A percentile compares a stretch with the other conserved stretches of the same genome.
Conservation (phyloP, 2,888 invertebrate species). For the Dynastes hyllus region DNA sequence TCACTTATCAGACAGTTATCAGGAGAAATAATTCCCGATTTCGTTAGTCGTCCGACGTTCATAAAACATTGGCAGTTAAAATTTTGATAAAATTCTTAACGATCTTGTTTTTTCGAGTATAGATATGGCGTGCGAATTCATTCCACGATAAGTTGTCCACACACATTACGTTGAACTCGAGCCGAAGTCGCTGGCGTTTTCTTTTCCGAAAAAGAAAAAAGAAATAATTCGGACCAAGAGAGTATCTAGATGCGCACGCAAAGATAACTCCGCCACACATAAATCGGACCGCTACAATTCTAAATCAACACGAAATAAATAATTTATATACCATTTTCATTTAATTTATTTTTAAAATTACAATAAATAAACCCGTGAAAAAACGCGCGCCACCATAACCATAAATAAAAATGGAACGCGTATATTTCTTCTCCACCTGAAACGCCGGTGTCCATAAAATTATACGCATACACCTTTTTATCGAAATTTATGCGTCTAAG, state of each 20-base stretch:
- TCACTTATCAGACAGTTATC: conserved; percentile 13
- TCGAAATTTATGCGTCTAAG: conserved; percentile 62
- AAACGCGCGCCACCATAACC: conserved; percentile 50
- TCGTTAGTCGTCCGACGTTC: conserved; percentile 10
- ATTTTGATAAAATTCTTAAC: conserved; percentile 34
- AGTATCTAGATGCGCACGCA: conserved; percentile 42
- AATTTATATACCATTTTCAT: conserved; percentile 42
- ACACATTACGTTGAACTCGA: conserved; percentile 22
- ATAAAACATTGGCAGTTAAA: conserved; percentile 30
- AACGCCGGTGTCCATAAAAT: conserved; percentile 53
- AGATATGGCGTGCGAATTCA: conserved; percentile 34
- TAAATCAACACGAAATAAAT: conserved; percentile 48
- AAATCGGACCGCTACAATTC: conserved; percentile 41
- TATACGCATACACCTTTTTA: conserved; percentile 60
- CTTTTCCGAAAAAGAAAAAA: conserved; percentile 23
- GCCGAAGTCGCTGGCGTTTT: conserved; percentile 20
- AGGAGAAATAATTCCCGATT: conserved; percentile 15
- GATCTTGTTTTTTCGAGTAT: conserved; percentile 12
- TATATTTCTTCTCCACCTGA: conserved; percentile 53
- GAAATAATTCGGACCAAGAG: conserved; percentile 35
- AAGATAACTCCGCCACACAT: conserved; percentile 45
- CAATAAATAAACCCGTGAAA: conserved; percentile 39
- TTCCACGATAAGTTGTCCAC: conserved; percentile 36
- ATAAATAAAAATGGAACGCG: conserved; percentile 52
- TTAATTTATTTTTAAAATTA: conserved; percentile 49